Conservation (phyloP, 2,888 invertebrate species). For the Lycia hirtaria region DNA sequence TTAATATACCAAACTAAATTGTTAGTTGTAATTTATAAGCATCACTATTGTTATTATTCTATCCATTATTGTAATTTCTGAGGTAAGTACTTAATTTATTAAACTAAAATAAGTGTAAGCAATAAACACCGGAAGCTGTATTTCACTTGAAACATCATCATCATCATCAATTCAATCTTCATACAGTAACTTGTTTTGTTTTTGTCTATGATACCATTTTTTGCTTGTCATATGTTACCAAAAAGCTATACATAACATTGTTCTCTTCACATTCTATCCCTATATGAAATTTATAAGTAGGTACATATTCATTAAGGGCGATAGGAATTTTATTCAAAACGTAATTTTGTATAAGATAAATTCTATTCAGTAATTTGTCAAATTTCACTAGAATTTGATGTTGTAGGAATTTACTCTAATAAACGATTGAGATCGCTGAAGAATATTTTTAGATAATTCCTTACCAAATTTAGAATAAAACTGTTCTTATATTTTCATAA, state of each 20-base stretch:
- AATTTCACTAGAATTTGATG: background rate
- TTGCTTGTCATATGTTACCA: too few species aligned
- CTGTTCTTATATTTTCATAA: too few species aligned
- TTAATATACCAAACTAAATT: too few species aligned
- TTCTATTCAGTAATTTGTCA: background rate
- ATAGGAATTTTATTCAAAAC: background rate
- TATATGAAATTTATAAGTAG: too few species aligned
- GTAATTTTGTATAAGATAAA: background rate
- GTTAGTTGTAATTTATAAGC: too few species aligned
- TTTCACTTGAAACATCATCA: background rate
- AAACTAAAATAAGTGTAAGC: too few species aligned
- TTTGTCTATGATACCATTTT: background rate
- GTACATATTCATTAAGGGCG: background rate
- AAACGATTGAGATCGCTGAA: slow-evolving; percentile 1
- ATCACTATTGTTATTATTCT: too few species aligned
- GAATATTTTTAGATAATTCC: background rate
- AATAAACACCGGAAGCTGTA: too few species aligned
- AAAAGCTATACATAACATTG: too few species aligned
- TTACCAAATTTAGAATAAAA: background rate
- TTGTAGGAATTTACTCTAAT: slow-evolving; percentile 4
- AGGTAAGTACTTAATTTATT: too few species aligned
- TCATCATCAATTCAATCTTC: background rate
- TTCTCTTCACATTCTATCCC: too few species aligned
- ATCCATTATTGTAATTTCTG: too few species aligned
- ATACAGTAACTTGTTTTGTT: background rate